Conservation (phyloP, 2,888 invertebrate species). For the Tigriopus californicus region DNA sequence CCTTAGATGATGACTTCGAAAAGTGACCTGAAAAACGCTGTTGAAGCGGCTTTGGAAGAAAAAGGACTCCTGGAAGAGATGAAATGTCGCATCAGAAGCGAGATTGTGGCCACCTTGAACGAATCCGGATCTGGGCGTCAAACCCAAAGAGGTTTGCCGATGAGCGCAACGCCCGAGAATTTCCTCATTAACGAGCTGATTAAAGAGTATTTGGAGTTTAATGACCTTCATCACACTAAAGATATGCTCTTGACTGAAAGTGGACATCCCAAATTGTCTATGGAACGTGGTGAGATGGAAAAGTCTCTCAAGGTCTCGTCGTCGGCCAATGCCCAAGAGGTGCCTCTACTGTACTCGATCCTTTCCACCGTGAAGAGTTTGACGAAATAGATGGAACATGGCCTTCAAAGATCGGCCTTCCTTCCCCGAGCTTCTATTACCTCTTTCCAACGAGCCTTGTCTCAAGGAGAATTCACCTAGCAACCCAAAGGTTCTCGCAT, state of each 20-base stretch:
- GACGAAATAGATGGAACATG: no score
- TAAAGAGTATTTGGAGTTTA: slow-evolving; percentile 6
- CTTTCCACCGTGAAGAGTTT: not conserved
- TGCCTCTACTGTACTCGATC: slow-evolving; percentile 7
- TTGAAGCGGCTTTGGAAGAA: not conserved
- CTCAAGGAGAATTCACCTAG: no score
- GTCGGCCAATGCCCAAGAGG: not conserved
- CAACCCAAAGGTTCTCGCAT: no score
- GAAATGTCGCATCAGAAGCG: not conserved
- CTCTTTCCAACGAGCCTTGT: no score
- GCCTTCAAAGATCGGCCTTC: no score
- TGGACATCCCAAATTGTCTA: not conserved
- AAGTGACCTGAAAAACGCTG: not conserved
- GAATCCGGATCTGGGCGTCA: no score
- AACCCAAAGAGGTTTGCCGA: not conserved
- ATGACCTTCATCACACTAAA: not conserved
- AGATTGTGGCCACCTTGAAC: not conserved
- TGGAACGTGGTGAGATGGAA: not conserved
- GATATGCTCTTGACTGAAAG: not conserved
- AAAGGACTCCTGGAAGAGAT: not conserved
- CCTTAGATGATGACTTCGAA: not conserved
- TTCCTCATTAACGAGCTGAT: slow-evolving; percentile 12
- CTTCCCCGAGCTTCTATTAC: no score
- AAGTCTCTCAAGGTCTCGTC: not conserved
- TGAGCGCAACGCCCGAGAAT: not conserved